phyloP scores from a whole-genome alignment of 2,888 invertebrate species.

The Nycteola revayana region DNA sequence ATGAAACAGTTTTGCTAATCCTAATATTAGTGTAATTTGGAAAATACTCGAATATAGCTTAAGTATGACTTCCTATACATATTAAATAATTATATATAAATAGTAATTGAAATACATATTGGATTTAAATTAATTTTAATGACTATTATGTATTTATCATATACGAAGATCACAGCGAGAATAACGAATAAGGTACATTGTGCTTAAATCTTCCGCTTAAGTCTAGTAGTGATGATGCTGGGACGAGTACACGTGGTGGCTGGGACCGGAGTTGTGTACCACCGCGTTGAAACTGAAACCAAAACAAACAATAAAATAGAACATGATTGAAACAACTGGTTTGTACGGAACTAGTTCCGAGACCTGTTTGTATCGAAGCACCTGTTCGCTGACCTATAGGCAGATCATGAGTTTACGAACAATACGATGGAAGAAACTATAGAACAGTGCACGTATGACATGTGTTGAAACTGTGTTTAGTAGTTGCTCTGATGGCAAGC shows the following conservation, averaged over 20 bases:
- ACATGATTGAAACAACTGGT: constrained; percentile 17
- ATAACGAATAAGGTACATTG: constrained; percentile 55
- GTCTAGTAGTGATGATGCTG: constrained; percentile 65
- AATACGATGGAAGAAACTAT: too few species aligned
- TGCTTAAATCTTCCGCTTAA: constrained; percentile 28
- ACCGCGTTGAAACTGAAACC: constrained; percentile 75
- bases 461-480: too few species aligned
- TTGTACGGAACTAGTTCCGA: constrained; percentile 25
- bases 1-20: too few species aligned
- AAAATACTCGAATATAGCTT: too few species aligned
- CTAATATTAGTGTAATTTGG: too few species aligned
- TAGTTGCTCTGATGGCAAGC: too few species aligned
- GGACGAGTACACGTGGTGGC: constrained; percentile 68
- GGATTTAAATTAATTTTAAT: constrained; percentile 33
- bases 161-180: constrained; percentile 58
- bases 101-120: not conserved
- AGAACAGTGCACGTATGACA: too few species aligned
- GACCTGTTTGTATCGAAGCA: constrained; percentile 37
- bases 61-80: too few species aligned
- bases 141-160: constrained; percentile 42
- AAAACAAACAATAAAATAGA: constrained; percentile 30
- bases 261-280: constrained; percentile 74
- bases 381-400: constrained; percentile 37
- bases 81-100: too few species aligned
- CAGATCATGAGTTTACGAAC: too few species aligned